Base-by-base conservation (phyloP, 2,888 invertebrate species). In the Sinotaia quadrata region DNA sequence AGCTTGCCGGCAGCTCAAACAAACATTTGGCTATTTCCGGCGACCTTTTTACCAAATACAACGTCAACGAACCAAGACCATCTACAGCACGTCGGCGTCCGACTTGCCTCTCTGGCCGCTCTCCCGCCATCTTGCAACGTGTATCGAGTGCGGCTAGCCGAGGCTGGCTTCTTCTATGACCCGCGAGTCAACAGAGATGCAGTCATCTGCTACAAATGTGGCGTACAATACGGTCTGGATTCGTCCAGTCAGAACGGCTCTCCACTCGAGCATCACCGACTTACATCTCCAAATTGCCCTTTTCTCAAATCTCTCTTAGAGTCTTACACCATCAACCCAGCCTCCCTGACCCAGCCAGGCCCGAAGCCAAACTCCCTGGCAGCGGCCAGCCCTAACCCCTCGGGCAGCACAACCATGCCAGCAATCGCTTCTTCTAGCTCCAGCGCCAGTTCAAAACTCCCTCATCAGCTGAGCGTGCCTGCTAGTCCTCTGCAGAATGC, bases 121-220 rank as follows among this genome's bases (percentile, higher is more conserved):
- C 63, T 63, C 29, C 63, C 63, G 18, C 15, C 54, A 2, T 12
- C 36, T 41, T 63, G 37, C 41, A 2, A 18, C 21, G 4, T 63
- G 29, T 63, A 52, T 29, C 63, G 52, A 2, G 37, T 63, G n/a
- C 36, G 54, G 34, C 63, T 63, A 29, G 63, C 63, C 1, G 63
- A 63, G n/a, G 63, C 41, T 15, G 63, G 63, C 3, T 63, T 54
- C 54, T 41, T 54, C 54, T 63, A 24, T 41, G 24, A 63, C 54
- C 63, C 63, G 31, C 4, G 36, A 3, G n/a, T 12, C 54, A 54
- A 41, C 29, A 10, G 24, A 4, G 4, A 2, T 8, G 54, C 63
- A 10, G 63, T 54, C 54, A 21, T 54, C 37, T 63, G 63, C 52
- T 54, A 63, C 41, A 12, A 18, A 21, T 63, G 63, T 54, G 34